Conservation (phyloP, 2,113 vertebrate genomes). For the Cacatua alba region DNA sequence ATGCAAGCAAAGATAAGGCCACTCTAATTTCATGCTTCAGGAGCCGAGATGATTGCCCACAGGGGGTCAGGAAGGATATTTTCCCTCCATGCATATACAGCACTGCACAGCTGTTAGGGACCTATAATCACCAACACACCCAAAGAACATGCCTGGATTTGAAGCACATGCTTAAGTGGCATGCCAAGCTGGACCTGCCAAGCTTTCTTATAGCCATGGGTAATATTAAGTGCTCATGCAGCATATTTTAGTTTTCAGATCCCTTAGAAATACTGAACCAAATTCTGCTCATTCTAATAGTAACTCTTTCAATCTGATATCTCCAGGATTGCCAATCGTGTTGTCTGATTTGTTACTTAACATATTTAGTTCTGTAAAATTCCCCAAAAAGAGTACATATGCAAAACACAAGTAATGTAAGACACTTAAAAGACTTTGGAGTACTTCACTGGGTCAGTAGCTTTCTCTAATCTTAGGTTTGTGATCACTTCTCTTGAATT, state of each 20-base stretch:
- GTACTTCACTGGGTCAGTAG: neutral
- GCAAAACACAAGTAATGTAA: neutral
- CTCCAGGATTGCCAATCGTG: neutral
- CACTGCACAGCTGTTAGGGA: neutral
- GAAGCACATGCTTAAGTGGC: neutral
- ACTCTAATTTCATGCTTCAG: conserved; percentile 72
- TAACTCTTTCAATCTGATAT: neutral
- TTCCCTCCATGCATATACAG: conserved; percentile 23
- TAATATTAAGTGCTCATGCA: neutral
- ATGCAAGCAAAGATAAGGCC: conserved; percentile 70
- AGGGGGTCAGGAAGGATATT: conserved; percentile 61
- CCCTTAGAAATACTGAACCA: neutral
- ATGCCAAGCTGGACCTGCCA: neutral
- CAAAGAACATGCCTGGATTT: conserved; percentile 13
- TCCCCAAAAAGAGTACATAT: neutral
- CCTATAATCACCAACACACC: neutral
- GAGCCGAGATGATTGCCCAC: conserved; percentile 68
- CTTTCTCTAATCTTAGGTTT: neutral
- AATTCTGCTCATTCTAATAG: neutral
- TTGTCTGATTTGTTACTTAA: neutral
- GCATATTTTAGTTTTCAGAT: neutral
- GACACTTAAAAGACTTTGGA: neutral
- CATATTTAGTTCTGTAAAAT: neutral
- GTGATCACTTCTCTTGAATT: neutral
- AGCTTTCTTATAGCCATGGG: neutral